A percentile compares a stretch with the other conserved stretches of the same genome.
These are phyloP conservation scores for Bradypus variegatus DNA, from an alignment of 2,797 vertebrate species.

Conservation along the genomic window DNA sequence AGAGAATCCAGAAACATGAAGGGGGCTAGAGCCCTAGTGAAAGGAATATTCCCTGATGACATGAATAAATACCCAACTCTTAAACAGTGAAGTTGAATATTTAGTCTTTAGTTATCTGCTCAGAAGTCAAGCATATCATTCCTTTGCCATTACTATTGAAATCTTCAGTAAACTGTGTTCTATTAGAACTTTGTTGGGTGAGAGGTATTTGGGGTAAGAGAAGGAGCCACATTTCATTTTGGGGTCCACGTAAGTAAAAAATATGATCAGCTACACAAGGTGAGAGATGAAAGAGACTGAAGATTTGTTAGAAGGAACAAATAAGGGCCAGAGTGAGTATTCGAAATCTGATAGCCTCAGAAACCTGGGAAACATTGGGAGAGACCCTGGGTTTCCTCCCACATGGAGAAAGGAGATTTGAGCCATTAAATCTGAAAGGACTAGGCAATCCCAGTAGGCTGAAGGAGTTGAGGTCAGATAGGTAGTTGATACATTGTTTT, in stretches of 20 bases:
- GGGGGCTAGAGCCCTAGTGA: no score
- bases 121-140: background rate
- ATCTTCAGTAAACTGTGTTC: background rate
- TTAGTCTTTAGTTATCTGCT: background rate
- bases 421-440: background rate
- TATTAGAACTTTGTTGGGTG: background rate
- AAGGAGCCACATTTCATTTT: background rate
- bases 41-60: background rate
- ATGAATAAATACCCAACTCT: background rate
- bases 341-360: background rate
- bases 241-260: background rate
- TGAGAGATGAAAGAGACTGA: background rate
- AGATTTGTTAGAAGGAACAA: background rate
- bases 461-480: background rate
- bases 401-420: background rate
- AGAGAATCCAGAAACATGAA: background rate
- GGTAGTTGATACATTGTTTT: background rate
- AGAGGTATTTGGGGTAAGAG: background rate
- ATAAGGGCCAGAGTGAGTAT: background rate
- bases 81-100: background rate
- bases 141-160: background rate
- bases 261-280: background rate
- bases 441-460: background rate
- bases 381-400: background rate
- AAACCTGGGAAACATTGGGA: slow-evolving; percentile 1